These are phyloP conservation scores for Bambusicola thoracicus DNA, from an alignment of 2,113 vertebrate species.

Conservation along the genomic window DNA sequence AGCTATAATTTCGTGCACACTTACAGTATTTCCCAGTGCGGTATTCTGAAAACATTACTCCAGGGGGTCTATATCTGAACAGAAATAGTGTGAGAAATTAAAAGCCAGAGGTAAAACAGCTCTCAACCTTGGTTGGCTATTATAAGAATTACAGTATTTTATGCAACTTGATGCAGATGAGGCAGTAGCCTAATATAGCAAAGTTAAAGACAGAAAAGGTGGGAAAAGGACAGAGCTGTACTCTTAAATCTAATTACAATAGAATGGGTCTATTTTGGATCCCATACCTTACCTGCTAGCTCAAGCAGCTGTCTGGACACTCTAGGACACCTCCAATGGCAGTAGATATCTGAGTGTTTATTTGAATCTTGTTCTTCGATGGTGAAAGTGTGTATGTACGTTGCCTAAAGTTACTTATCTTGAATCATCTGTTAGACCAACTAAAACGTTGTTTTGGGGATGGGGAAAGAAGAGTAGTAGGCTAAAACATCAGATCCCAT, in stretches of 20 bases:
- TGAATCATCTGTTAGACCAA: not conserved
- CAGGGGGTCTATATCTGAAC: slow-evolving; percentile 3
- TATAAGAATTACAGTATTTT: not conserved
- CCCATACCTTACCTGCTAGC: not conserved
- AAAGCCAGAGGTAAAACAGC: slow-evolving; percentile 33
- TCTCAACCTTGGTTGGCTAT: not conserved
- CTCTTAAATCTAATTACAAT: not conserved
- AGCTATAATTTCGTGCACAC: slow-evolving; percentile 27
- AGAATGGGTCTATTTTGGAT: not conserved
- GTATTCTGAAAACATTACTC: slow-evolving; percentile 18
- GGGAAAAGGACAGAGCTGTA: not conserved
- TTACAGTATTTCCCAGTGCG: slow-evolving; percentile 17
- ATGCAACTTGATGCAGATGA: not conserved
- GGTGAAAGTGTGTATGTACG: not conserved
- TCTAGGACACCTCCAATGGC: not conserved
- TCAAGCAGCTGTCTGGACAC: not conserved
- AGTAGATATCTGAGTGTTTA: not conserved
- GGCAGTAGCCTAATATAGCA: not conserved
- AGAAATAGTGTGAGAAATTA: not conserved
- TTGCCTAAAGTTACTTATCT: not conserved
- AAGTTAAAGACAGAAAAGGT: not conserved
- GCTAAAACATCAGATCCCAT: not conserved
- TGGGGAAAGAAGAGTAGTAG: not conserved
- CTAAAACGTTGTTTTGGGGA: not conserved
- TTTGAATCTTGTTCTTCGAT: not conserved